Evolutionary conservation across 1,140 invertebrate genomes (phyloP), one percentile per base, ranked within the genome.

Genomic region (Eciton burchellii): DNA sequence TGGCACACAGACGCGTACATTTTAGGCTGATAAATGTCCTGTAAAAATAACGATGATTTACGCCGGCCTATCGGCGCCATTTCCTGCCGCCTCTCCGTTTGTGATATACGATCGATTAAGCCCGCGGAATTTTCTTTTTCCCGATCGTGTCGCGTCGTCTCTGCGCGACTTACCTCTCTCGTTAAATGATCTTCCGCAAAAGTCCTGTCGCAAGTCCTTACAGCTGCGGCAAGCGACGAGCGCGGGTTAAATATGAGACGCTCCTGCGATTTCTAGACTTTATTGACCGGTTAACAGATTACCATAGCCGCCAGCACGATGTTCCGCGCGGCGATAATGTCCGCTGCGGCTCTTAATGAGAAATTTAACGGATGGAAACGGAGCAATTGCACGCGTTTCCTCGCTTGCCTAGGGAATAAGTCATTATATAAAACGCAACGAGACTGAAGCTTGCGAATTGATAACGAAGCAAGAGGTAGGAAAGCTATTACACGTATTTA

Each of bases 201-300:
- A 77, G 19, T 74, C n/a, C 29, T 14, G 35, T 12, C 79, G 57
- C 73, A 24, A 45, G 59, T 70, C 6, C 43, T n/a, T 54, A 8
- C 45, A 29, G 3, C 49, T 66, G 9, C 21, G 14, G 4, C 26
- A 12, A 41, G 52, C 54, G 1, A 56, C 24, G 21, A 59, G 4
- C 21, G 45, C 11, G 49, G 63, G 74, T 57, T 74, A 74, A 84
- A 82, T 57, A 71, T 45, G 21, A 63, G 29, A 21, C 21, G 16
- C 3, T 8, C 26, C 16, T 5, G 16, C 43, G 45, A 52, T 83
- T 82, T 77, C 21, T 26, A 24, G 41, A 77, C 63, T 85, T 85
- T 83, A 85, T 77, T 79, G 63, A 47, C 8, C 54, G 21, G 24
- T 77, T 49, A 85, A 71, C 21, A 70, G 35, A 54, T 68, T 83